Percentiles rank a stretch among this genome's conserved stretches.
Evolutionary conservation across 2,113 vertebrate species (phyloP).

Genomic region (Carlito syrichta): DNA sequence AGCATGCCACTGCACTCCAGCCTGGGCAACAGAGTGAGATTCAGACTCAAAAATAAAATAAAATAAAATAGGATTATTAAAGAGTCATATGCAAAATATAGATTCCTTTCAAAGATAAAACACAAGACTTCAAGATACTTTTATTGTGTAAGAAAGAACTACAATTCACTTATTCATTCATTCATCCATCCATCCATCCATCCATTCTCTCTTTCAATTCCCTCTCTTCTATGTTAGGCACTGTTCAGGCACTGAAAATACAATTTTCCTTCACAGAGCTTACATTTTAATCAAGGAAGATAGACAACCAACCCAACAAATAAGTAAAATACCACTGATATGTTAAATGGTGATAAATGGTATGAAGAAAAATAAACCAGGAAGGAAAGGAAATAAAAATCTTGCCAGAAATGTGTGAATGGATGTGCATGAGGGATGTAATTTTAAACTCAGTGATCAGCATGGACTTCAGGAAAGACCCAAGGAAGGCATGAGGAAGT

Average conservation of each 20-base stretch:
- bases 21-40: too few relatives aligned
- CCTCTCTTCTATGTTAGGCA: neutral
- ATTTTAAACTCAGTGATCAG: neutral
- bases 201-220: neutral
- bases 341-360: neutral
- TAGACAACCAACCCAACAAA: neutral
- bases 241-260: neutral
- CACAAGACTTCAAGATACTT: neutral
- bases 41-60: too few relatives aligned
- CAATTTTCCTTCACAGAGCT: neutral
- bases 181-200: neutral
- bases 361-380: neutral
- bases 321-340: neutral
- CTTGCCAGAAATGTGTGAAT: neutral
- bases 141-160: neutral
- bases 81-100: neutral
- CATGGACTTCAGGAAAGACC: neutral
- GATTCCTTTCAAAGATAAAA: conserved; percentile 16
- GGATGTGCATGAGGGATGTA: neutral
- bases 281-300: neutral
- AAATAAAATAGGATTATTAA: neutral
- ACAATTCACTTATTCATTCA: neutral
- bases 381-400: neutral
- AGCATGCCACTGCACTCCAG: too few relatives aligned
- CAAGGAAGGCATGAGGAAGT: neutral